Conservation (phyloP, 2,113 vertebrate genomes). For the Zapus hudsonius region DNA sequence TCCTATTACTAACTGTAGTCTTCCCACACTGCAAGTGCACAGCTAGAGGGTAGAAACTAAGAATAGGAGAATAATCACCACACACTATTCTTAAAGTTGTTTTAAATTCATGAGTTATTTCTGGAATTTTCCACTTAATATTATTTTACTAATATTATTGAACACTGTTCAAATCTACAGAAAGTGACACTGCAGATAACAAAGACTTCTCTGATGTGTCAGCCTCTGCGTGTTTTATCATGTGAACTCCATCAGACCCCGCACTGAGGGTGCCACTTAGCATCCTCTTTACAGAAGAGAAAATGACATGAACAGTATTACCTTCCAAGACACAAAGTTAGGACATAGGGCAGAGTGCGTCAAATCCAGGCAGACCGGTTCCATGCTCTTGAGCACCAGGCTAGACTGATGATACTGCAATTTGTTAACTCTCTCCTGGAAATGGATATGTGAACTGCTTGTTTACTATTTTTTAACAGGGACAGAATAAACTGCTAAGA, state of each 20-base stretch:
- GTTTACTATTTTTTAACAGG: conserved; percentile 27
- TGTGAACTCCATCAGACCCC: background rate
- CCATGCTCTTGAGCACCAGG: background rate
- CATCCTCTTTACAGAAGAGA: too few species aligned
- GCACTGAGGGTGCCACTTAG: too few species aligned
- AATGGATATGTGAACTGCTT: background rate
- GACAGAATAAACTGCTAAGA: background rate
- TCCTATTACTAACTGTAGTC: background rate
- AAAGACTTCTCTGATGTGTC: too few species aligned
- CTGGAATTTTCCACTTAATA: background rate
- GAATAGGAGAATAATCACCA: too few species aligned
- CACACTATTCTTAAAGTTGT: background rate
- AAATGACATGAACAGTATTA: background rate
- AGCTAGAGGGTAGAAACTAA: background rate
- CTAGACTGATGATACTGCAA: background rate
- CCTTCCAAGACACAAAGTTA: background rate
- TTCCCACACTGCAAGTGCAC: background rate
- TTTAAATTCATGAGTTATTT: background rate
- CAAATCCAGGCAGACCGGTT: background rate
- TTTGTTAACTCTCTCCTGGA: background rate
- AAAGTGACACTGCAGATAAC: background rate
- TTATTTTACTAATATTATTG: too few species aligned
- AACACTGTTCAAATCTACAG: too few species aligned
- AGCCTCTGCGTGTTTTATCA: background rate
- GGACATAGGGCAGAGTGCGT: background rate